Evolutionary conservation across 1,140 invertebrate genomes (phyloP), one percentile per base, ranked within the genome.

Genomic region (Drosophila mauritiana): DNA sequence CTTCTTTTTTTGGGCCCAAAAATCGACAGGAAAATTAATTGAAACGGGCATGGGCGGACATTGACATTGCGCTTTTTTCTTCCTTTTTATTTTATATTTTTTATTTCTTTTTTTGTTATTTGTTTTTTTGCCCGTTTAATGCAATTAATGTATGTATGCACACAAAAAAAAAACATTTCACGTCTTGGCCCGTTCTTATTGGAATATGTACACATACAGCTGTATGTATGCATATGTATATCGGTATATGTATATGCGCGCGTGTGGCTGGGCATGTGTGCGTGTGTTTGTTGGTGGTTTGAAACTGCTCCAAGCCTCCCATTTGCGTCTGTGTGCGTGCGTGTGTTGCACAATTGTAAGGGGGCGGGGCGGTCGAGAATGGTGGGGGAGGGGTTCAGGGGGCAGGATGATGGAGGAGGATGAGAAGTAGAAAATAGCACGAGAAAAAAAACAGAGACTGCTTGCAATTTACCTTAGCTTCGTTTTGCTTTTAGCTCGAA

Each of bases 381-480:
- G 42, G 3, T 1, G 10, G 42, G 40, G n/a, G 1, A 15, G 5
- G 0, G n/a, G 39, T 13, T 39, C 3, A 8, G n/a, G n/a, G 42
- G 17, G 54, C 54, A 37, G 37, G 34, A 22, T 39, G 34, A 36
- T 20, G 31, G 37, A 6, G 20, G 37, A 6, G 27, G 25, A 59
- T 63, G n/a, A 34, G 40, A 59, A 59, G 48, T 70, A 45, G 20
- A 70, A 70, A 51, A 68, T 68, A 40, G 46, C 64, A 68, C 64
- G 13, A 51, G 12, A 43, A 68, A 54, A 52, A 80, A 49, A 77
- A 80, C 36, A 56, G 69, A 63, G 51, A 69, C 55, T 74, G 70
- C 80, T 83, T 79, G 81, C 82, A 85, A 85, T 85, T 85, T 85
- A 85, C 81, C 81, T 85, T 85, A 43, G 27, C 43, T 74, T 65